Conservation (phyloP, 2,888 invertebrate species). For the Clitarchus hookeri region DNA sequence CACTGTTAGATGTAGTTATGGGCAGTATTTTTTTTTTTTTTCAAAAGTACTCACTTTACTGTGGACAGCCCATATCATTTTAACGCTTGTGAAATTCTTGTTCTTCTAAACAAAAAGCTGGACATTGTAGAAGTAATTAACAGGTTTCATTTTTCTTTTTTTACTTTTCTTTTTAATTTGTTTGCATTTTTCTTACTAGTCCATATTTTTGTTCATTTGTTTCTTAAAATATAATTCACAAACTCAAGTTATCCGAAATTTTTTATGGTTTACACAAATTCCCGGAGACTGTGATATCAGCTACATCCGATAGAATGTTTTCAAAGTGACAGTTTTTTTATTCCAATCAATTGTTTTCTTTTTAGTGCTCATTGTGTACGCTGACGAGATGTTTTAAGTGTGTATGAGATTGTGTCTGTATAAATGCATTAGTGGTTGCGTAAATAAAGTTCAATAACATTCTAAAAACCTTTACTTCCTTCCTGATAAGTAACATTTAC, state of each 20-base stretch:
- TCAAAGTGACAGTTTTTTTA: not conserved
- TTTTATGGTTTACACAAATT: not conserved
- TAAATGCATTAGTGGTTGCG: not conserved
- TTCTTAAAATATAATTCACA: not conserved
- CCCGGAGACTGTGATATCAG: constrained; percentile 15
- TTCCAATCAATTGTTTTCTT: not conserved
- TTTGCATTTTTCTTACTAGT: not conserved
- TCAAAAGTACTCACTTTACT: no score
- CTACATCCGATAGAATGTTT: not conserved
- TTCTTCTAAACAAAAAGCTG: constrained; percentile 15
- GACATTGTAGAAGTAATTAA: constrained; percentile 5
- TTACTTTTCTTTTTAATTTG: no score
- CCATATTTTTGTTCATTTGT: not conserved
- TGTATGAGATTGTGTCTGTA: constrained; percentile 1
- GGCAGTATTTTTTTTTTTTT: no score
- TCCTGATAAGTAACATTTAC: no score
- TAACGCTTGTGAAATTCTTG: constrained; percentile 12
- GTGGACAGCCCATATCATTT: not conserved
- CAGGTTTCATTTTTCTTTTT: not conserved
- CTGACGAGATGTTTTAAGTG: not conserved
- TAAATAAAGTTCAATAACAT: not conserved
- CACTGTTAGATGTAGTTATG: no score
- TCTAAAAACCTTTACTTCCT: not conserved
- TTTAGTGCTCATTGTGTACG: not conserved
- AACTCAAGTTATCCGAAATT: not conserved